A percentile compares a stretch with the other conserved stretches of the same genome.
phyloP scores from a whole-genome alignment of 1,140 invertebrate genomes.

The Calosoma granatense region DNA sequence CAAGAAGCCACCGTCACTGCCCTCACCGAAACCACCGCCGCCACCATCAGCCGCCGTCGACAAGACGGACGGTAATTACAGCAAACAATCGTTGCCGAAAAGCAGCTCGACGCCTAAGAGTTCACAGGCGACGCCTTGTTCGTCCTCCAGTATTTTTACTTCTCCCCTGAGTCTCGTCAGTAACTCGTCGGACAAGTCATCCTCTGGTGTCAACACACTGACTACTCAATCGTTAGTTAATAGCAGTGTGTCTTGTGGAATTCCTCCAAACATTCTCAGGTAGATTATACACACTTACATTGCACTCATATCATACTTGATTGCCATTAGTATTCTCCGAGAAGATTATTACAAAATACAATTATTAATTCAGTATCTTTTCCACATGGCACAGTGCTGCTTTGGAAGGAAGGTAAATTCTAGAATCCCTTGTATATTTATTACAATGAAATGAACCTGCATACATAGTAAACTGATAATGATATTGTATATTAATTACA shows the following conservation, averaged over 20 bases:
- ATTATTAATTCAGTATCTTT: constrained; percentile 2
- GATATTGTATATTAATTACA: too few relatives aligned
- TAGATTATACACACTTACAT: constrained; percentile 22
- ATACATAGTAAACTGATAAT: too few relatives aligned
- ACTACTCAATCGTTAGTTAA: constrained; percentile 23
- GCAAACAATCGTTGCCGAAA: constrained; percentile 10
- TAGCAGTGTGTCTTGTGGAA: constrained; percentile 24
- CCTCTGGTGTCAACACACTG: constrained; percentile 17
- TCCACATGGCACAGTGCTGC: constrained; percentile 40
- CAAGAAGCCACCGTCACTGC: not conserved
- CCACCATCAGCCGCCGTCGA: not conserved
- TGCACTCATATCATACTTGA: not conserved
- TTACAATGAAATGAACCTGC: too few relatives aligned
- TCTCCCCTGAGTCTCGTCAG: constrained; percentile 31
- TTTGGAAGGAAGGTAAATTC: constrained; percentile 43
- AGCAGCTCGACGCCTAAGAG: constrained; percentile 17
- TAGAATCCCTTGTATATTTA: too few relatives aligned
- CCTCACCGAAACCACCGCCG: not conserved
- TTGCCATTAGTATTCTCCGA: not conserved
- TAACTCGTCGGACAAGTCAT: constrained; percentile 22
- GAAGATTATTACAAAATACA: not conserved
- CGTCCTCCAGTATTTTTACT: constrained; percentile 30
- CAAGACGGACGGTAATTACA: not conserved
- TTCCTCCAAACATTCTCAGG: constrained; percentile 41
- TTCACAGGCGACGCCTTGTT: constrained; percentile 1